Conservation (phyloP, 1,140 invertebrate genomes). For the Telenomus remus region DNA sequence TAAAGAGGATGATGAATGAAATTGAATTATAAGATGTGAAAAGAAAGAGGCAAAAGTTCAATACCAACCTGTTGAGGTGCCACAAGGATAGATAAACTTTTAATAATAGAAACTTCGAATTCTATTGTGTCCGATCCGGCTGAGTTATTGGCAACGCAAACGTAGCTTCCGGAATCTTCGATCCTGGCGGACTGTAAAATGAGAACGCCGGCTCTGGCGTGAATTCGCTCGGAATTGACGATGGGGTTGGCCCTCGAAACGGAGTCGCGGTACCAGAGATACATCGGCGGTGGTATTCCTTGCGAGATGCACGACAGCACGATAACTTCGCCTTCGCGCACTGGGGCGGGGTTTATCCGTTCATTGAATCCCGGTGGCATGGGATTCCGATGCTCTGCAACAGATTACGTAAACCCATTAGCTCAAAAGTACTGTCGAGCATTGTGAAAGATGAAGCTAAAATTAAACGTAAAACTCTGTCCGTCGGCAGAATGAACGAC, state of each 20-base stretch:
- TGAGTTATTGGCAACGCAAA: constrained; percentile 92
- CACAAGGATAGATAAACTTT: constrained; percentile 71
- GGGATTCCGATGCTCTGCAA: constrained; percentile 73
- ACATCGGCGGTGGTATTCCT: constrained; percentile 76
- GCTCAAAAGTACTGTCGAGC: constrained; percentile 22
- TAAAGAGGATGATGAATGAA: constrained; percentile 1
- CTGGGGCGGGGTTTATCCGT: constrained; percentile 72
- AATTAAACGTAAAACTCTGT: constrained; percentile 38
- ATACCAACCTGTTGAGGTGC: constrained; percentile 75
- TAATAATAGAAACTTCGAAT: constrained; percentile 83
- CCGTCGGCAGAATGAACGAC: constrained; percentile 28
- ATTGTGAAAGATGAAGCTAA: constrained; percentile 34
- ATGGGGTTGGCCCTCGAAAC: constrained; percentile 68
- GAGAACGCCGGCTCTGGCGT: constrained; percentile 79
- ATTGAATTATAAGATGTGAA: constrained; percentile 2
- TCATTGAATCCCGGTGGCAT: constrained; percentile 75
- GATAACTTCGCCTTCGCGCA: constrained; percentile 75
- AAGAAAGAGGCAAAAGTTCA: constrained; percentile 4
- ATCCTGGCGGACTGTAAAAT: constrained; percentile 79
- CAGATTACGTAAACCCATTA: constrained; percentile 52
- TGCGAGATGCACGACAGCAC: constrained; percentile 76
- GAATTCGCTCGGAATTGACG: constrained; percentile 71
- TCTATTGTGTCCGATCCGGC: constrained; percentile 89
- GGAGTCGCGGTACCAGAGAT: constrained; percentile 74
- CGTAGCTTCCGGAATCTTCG: constrained; percentile 88